These are phyloP conservation scores for Nipponacmea schrenckii DNA, from an alignment of 2,888 invertebrate genomes.

Conservation along the genomic window DNA sequence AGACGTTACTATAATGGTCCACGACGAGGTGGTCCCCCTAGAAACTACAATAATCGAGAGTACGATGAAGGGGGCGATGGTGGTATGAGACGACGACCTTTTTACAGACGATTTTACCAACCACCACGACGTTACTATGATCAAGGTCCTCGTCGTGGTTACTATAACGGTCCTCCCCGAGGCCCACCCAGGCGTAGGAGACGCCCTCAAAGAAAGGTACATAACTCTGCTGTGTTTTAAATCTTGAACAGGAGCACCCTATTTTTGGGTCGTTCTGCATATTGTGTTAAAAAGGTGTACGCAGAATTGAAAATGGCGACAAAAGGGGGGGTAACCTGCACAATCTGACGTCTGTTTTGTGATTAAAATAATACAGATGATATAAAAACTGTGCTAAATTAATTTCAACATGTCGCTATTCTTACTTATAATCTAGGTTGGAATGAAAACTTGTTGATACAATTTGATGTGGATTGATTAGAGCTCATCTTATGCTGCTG, in stretches of 20 bases:
- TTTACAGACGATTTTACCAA: constrained; percentile 54
- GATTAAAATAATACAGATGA: not conserved
- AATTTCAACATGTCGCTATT: constrained; percentile 5
- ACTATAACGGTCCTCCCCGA: constrained; percentile 30
- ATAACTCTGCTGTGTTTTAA: too few species aligned
- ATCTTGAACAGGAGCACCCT: too few species aligned
- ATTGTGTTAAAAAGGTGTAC: too few species aligned
- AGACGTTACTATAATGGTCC: constrained; percentile 39
- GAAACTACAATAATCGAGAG: constrained; percentile 14
- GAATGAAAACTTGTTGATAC: constrained; percentile 1
- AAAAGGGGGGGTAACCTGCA: too few species aligned
- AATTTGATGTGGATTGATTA: not conserved
- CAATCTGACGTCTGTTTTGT: not conserved
- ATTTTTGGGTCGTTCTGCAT: too few species aligned
- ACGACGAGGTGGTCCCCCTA: constrained; percentile 25
- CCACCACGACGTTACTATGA: constrained; percentile 46
- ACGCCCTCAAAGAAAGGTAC: constrained; percentile 15
- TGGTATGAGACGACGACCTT: constrained; percentile 47
- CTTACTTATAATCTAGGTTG: not conserved
- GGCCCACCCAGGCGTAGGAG: constrained; percentile 31
- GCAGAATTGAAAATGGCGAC: too few species aligned
- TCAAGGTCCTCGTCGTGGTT: constrained; percentile 35
- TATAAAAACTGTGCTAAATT: not conserved
- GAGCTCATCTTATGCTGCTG: too few species aligned
- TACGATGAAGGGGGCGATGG: constrained; percentile 27